Conservation (phyloP, 2,888 invertebrate genomes). For the Dicyrtoma fusca region DNA sequence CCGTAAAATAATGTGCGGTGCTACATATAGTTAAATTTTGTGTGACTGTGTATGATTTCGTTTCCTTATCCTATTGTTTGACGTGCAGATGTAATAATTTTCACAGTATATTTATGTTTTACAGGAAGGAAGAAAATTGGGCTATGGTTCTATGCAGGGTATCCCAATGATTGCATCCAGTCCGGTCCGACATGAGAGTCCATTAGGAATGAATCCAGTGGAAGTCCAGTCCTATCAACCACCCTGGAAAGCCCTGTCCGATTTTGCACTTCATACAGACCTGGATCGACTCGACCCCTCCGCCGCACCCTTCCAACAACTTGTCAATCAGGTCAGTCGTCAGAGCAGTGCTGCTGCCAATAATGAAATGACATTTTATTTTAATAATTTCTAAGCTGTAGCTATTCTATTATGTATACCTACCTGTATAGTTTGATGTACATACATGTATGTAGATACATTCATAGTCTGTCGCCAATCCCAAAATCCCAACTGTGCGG, state of each 20-base stretch:
- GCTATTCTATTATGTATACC: too few species aligned
- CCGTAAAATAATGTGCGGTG: too few species aligned
- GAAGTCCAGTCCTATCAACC: conserved; percentile 94
- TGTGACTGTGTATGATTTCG: neutral
- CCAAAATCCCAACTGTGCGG: too few species aligned
- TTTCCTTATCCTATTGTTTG: neutral
- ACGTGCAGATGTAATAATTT: neutral
- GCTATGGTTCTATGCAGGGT: conserved; percentile 92
- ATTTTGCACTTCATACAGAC: conserved; percentile 93
- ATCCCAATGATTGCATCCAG: conserved; percentile 98
- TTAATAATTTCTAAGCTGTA: neutral
- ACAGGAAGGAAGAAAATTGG: conserved; percentile 92
- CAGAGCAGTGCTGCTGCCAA: too few species aligned
- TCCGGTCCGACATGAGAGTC: conserved; percentile 86
- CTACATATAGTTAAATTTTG: neutral
- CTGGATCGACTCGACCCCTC: conserved; percentile 82
- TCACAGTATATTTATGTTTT: conserved; percentile 29
- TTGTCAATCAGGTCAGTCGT: conserved; percentile 89
- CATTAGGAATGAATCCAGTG: conserved; percentile 80
- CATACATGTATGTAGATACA: neutral
- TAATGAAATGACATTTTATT: neutral
- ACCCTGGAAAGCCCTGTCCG: conserved; percentile 94
- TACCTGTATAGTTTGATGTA: neutral
- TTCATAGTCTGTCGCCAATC: too few species aligned
- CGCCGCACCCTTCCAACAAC: conserved; percentile 91